Conservation (phyloP, 2,797 vertebrate genomes). For the Hyperoplus immaculatus region DNA sequence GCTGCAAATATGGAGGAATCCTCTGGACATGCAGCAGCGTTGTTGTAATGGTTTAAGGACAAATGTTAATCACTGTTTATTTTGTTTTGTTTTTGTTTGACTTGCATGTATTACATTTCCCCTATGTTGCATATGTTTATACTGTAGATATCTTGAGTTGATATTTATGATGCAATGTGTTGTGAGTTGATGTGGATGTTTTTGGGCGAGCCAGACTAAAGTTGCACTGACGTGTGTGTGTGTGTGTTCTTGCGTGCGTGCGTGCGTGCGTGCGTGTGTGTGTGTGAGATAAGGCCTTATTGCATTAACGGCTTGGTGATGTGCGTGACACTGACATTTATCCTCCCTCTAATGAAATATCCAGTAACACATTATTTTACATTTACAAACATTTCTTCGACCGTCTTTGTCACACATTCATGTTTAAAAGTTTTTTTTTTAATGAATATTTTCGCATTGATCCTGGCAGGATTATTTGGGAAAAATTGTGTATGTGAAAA, state of each 20-base stretch:
- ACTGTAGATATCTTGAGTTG: constrained; percentile 62
- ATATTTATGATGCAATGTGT: constrained; percentile 61
- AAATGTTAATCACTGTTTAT: constrained; percentile 27
- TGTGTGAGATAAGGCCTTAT: constrained; percentile 39
- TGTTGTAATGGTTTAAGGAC: constrained; percentile 24
- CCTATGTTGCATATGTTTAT: constrained; percentile 44
- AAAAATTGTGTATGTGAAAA: not conserved
- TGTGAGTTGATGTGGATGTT: constrained; percentile 22
- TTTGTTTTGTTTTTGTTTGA: constrained; percentile 15
- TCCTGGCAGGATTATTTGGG: not conserved
- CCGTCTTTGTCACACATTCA: not conserved
- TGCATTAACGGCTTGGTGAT: constrained; percentile 31
- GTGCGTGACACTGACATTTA: constrained; percentile 11
- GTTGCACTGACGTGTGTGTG: constrained; percentile 57
- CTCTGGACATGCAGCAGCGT: not conserved
- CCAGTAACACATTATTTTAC: not conserved
- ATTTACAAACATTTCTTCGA: not conserved
- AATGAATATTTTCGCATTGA: constrained; percentile 4
- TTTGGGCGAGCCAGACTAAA: constrained; percentile 28
- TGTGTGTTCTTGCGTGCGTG: constrained; percentile 25
- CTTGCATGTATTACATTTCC: constrained; percentile 53
- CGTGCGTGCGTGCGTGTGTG: constrained; percentile 14
- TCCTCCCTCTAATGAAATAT: constrained; percentile 25
- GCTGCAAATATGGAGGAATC: constrained; percentile 9
- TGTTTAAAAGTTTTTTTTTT: constrained; percentile 33